phyloP scores from a whole-genome alignment of 2,797 vertebrate genomes.

The Silurus aristotelis region DNA sequence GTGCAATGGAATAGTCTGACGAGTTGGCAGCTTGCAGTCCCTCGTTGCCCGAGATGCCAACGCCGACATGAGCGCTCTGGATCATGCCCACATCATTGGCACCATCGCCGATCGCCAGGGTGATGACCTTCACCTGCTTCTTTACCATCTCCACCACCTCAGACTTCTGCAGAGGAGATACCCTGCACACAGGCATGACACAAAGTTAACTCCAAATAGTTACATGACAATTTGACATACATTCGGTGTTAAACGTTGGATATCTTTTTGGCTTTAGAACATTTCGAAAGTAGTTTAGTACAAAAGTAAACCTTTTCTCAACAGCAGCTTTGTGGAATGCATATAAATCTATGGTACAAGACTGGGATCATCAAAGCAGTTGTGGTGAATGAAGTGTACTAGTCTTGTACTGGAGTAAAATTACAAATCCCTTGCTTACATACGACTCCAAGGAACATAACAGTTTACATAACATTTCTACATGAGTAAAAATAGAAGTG shows the following conservation, averaged over 20 bases:
- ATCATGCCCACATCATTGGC: conserved; percentile 99
- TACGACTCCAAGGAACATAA: too few relatives aligned
- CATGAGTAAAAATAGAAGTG: too few relatives aligned
- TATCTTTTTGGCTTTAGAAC: too few relatives aligned
- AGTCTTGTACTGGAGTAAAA: too few relatives aligned
- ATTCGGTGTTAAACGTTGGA: background rate
- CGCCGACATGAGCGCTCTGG: conserved; percentile 94
- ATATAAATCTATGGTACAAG: too few relatives aligned
- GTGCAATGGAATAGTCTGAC: conserved; percentile 97
- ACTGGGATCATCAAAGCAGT: too few relatives aligned
- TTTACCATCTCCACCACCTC: conserved; percentile 99
- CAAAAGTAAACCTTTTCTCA: too few relatives aligned
- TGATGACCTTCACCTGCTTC: conserved; percentile 96
- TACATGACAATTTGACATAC: background rate
- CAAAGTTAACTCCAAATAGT: background rate
- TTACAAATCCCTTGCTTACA: too few relatives aligned
- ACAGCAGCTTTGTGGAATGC: too few relatives aligned
- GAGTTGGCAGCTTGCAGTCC: conserved; percentile 97
- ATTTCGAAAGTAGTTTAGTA: too few relatives aligned
- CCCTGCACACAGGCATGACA: conserved; percentile 70
- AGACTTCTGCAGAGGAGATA: conserved; percentile 98
- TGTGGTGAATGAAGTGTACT: too few relatives aligned
- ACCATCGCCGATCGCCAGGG: conserved; percentile 93
- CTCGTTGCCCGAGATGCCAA: conserved; percentile 97
- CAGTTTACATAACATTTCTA: too few relatives aligned